Evolutionary conservation across 2,113 vertebrate genomes (phyloP).

Genomic region (Saccopteryx leptura): DNA sequence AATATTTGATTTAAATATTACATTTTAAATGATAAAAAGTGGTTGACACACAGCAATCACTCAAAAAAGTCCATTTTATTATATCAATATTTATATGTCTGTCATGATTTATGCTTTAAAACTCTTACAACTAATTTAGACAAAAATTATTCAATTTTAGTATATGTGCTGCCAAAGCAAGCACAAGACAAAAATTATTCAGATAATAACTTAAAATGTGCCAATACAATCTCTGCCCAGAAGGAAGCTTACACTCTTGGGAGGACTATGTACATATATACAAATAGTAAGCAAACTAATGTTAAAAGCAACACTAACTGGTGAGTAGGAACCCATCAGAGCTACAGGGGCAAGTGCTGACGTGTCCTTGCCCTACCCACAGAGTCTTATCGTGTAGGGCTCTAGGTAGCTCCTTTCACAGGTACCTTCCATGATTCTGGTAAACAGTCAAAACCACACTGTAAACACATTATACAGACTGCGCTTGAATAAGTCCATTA

Average conservation of each 20-base stretch:
- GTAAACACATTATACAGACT: neutral
- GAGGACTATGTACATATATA: neutral
- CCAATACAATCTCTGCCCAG: neutral
- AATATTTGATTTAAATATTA: neutral
- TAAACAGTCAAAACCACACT: neutral
- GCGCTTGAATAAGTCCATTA: neutral
- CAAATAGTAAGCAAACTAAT: neutral
- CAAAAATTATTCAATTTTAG: neutral
- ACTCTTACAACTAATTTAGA: slow-evolving; percentile 5
- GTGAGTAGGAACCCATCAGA: neutral
- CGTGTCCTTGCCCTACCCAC: neutral
- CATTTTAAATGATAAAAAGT: neutral
- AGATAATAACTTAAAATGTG: neutral
- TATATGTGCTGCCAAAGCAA: no score
- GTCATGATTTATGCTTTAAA: neutral
- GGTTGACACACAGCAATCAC: neutral
- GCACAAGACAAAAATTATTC: neutral
- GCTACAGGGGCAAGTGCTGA: neutral
- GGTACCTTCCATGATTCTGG: neutral
- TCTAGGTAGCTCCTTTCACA: neutral
- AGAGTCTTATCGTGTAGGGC: neutral
- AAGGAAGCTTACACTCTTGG: neutral
- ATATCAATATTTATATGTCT: neutral
- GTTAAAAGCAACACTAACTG: neutral
- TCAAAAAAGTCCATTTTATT: neutral